These are phyloP conservation scores for Danaus chrysippus DNA, from an alignment of 2,888 invertebrate species.

Conservation along the genomic window DNA sequence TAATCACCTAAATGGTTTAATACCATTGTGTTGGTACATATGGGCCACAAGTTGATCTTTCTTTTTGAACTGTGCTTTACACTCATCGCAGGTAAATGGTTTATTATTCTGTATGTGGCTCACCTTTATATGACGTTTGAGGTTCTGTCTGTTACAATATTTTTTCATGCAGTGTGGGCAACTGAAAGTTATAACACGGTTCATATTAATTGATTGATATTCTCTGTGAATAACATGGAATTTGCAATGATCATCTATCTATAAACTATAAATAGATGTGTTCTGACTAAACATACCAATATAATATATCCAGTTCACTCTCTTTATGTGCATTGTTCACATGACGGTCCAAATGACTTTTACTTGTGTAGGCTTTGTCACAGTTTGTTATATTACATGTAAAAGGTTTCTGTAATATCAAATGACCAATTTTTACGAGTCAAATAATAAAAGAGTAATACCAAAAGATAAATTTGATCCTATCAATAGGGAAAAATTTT, in stretches of 20 bases:
- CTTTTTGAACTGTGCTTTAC: slow-evolving; percentile 74
- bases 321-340: slow-evolving; percentile 66
- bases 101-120: slow-evolving; percentile 55
- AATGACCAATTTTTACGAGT: slow-evolving; percentile 52
- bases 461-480: too few relatives aligned
- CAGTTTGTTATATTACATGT: slow-evolving; percentile 79
- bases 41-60: slow-evolving; percentile 78
- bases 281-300: slow-evolving; percentile 46
- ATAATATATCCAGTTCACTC: slow-evolving; percentile 45
- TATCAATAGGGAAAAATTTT: too few relatives aligned
- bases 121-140: slow-evolving; percentile 79
- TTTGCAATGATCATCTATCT: neutral
- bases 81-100: slow-evolving; percentile 72
- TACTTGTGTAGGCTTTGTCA: slow-evolving; percentile 79
- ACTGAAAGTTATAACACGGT: slow-evolving; percentile 42
- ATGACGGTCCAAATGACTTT: slow-evolving; percentile 81
- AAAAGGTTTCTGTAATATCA: slow-evolving; percentile 73
- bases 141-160: slow-evolving; percentile 74
- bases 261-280: neutral
- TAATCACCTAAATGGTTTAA: slow-evolving; percentile 63
- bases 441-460: too few relatives aligned
- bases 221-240: neutral
- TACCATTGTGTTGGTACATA: slow-evolving; percentile 75
- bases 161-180: slow-evolving; percentile 71
- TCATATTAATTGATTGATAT: slow-evolving; percentile 9